Evolutionary conservation across 2,113 vertebrate genomes (phyloP), one percentile per base, ranked within the genome.

Genomic region (Hepsetus odoe): DNA sequence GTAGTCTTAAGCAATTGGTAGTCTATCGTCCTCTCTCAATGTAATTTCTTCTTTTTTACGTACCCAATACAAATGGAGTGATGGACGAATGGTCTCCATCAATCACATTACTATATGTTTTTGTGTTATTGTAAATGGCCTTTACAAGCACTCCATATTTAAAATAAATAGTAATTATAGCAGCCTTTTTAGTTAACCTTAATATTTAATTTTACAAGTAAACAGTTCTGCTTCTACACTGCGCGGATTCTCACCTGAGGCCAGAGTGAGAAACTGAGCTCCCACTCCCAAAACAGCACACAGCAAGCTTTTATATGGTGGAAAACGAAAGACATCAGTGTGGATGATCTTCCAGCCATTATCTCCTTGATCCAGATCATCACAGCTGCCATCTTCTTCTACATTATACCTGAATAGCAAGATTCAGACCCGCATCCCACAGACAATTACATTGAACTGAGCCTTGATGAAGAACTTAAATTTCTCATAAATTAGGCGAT

Each of bases 291-390:
- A 90, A 22, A 97, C 88, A 0, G 96, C 92, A 79, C 96, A 96
- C 71, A 97, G 91, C 30, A 97, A 91, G 87, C 94, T 95, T 84
- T 93, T 95, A 83, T 92, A 94, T 0, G 93, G 92, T 1, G 96
- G 96, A 78, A 97, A 97, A 72, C 96, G 93, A 87, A 97, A 97
- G 87, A 97, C 96, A 6, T 97, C 96, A 0, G 96, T 96, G 86
- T 97, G 96, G 75, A 97, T 96, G 85, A 96, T 96, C 90, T 97
- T 97, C 96, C 96, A 97, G 84, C 96, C 96, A 1, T 96, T 97
- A 87, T 97, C 96, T 44, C 94, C 94, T 83, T 96, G 96, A 82
- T 97, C 96, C 86, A 96, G 92, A 79, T 97, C 96, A 20, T 97
- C 96, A 7, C 93, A 91, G 46, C 90, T 87, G 0, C 94, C 95